Conservation (phyloP, 1,140 invertebrate genomes). For the Daktulosphaira vitifoliae region DNA sequence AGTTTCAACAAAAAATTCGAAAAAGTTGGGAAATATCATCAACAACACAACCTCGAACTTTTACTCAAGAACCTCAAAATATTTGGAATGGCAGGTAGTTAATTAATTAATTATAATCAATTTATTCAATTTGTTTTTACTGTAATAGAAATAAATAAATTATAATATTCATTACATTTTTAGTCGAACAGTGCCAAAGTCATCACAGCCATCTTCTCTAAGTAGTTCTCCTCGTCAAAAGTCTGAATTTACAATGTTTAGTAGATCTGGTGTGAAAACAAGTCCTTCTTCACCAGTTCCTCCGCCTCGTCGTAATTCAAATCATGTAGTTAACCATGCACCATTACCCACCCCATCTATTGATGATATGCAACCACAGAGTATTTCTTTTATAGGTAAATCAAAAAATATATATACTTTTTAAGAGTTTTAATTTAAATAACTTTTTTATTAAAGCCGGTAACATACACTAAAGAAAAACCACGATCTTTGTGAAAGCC, state of each 20-base stretch:
- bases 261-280: conserved; percentile 10
- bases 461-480: conserved; percentile 42
- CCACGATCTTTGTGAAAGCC: conserved; percentile 52
- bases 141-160: too few relatives aligned
- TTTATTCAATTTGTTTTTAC: too few relatives aligned
- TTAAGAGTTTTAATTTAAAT: neutral
- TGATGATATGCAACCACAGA: conserved; percentile 82
- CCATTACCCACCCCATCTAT: conserved; percentile 47
- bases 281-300: conserved; percentile 37
- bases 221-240: conserved; percentile 37
- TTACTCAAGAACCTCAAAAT: conserved; percentile 26
- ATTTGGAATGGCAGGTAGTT: conserved; percentile 30
- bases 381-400: conserved; percentile 84
- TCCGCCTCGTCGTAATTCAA: conserved; percentile 36
- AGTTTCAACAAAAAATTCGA: conserved; percentile 1
- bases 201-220: conserved; percentile 35
- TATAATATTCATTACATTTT: too few relatives aligned
- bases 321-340: conserved; percentile 36
- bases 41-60: neutral
- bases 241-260: conserved; percentile 18
- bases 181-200: conserved; percentile 20
- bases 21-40: conserved; percentile 7
- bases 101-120: too few relatives aligned
- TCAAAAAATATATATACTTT: neutral
- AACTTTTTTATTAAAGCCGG: neutral